Evolutionary conservation across 2,797 vertebrate genomes (phyloP), one percentile per base, ranked within the genome.

Genomic region (Adelosebastes latens): DNA sequence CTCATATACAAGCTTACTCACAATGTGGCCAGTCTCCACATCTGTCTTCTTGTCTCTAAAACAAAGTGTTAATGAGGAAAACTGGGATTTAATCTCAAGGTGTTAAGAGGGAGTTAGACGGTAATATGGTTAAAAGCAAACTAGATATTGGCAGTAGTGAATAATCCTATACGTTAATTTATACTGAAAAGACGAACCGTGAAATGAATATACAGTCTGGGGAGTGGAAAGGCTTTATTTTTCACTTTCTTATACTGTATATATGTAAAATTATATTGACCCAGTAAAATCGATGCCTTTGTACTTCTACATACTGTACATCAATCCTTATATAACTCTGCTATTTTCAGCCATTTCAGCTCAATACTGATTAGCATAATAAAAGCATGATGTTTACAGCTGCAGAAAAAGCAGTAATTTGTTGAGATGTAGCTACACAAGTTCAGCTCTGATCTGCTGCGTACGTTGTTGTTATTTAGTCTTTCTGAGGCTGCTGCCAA

Each of bases 291-390:
- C 8, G 1, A 62, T 62, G 22, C 6, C 20, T 76, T 18, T 81
- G 18, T 77, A 1, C 34, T 13, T 66, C 22, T 36, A 65, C 39
- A 52, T 53, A 9, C 18, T 29, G 34, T 4, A 20, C 32, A 25
- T 25, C 39, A 77, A 8, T 66, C 61, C 8, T 8, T 8, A 39
- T 63, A 13, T 67, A 16, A 42, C 25, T 29, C n/a, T 70, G 49
- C 61, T 79, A 68, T 68, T 75, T 70, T 55, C 56, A 70, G 27
- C 14, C 7, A 53, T 55, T 42, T 42, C 39, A 42, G 20, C 8
- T 70, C 59, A 61, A 11, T 18, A 18, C 13, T 55, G 13, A 73
- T 77, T 69, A 64, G 59, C 70, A 81, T 65, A 77, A 64, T 60
- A 56, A 32, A 72, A 14, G 7, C 12, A 22, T 42, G 13, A 65